A percentile compares a stretch with the other conserved stretches of the same genome.
phyloP scores from a whole-genome alignment of 2,888 invertebrate genomes.

The Trachelus tabidus region DNA sequence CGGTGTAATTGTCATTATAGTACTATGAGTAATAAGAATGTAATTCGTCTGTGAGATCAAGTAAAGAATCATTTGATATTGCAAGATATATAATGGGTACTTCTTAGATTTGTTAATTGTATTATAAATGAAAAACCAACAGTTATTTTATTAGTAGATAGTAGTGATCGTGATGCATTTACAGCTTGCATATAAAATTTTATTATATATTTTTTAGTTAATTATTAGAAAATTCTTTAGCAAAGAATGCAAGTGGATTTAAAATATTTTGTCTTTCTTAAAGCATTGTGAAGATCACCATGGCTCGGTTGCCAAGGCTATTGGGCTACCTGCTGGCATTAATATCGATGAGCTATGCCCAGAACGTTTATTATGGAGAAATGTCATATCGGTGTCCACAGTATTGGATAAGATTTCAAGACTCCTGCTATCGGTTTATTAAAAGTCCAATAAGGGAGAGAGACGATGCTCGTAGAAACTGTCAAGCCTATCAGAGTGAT shows the following conservation, averaged over 20 bases:
- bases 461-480: conserved; percentile 85
- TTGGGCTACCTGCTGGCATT: not conserved
- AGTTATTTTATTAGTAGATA: not conserved
- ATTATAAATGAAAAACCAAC: not conserved
- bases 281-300: not conserved
- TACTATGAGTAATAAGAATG: conserved; percentile 4
- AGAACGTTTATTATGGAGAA: conserved; percentile 48
- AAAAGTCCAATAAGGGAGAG: conserved; percentile 85
- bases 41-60: not conserved
- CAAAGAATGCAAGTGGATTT: not conserved
- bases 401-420: conserved; percentile 85
- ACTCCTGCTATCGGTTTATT: conserved; percentile 90
- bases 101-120: not conserved
- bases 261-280: not conserved
- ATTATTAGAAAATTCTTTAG: not conserved
- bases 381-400: conserved; percentile 76
- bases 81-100: not conserved
- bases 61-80: not conserved
- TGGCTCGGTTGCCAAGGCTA: not conserved
- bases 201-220: not conserved
- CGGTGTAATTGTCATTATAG: conserved; percentile 1
- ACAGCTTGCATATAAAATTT: not conserved
- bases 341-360: conserved; percentile 25
- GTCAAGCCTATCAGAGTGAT: conserved; percentile 84
- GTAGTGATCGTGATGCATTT: not conserved